Conservation (phyloP, 2,888 invertebrate genomes). For the Plusia festucae region DNA sequence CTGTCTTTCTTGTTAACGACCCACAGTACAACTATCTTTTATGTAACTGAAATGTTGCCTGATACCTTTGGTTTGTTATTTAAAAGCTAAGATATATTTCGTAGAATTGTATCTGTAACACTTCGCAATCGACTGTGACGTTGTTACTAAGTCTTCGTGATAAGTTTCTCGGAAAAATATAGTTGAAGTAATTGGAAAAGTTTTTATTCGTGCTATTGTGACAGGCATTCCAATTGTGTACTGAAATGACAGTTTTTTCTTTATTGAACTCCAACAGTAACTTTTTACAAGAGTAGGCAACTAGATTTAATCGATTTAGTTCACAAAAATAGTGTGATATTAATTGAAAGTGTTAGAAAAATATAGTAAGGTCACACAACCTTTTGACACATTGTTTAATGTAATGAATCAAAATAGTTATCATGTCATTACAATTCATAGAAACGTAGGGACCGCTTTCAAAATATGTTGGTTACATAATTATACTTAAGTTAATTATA, state of each 20-base stretch:
- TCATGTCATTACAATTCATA: too few species aligned
- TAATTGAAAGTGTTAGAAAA: too few species aligned
- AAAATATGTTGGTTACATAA: too few species aligned
- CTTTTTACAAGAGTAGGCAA: constrained; percentile 30
- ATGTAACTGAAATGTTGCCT: constrained; percentile 66
- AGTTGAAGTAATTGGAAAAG: constrained; percentile 36
- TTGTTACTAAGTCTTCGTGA: constrained; percentile 23
- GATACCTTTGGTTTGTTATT: constrained; percentile 60
- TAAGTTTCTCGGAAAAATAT: constrained; percentile 7
- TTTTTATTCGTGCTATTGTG: constrained; percentile 21
- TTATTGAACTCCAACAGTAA: constrained; percentile 7
- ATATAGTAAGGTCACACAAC: too few species aligned
- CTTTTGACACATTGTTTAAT: too few species aligned
- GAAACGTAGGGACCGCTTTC: too few species aligned
- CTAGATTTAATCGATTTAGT: constrained; percentile 25
- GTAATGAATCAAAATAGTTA: too few species aligned
- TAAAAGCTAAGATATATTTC: constrained; percentile 36
- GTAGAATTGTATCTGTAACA: constrained; percentile 36
- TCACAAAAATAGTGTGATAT: constrained; percentile 13
- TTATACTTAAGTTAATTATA: too few species aligned
- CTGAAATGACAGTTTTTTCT: constrained; percentile 24
- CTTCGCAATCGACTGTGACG: constrained; percentile 12
- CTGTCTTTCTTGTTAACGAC: constrained; percentile 79
- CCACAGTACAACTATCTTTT: constrained; percentile 72
- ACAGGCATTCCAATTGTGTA: constrained; percentile 27